Evolutionary conservation across 2,797 vertebrate genomes (phyloP).

Genomic region (Melanotaenia pygmaea): DNA sequence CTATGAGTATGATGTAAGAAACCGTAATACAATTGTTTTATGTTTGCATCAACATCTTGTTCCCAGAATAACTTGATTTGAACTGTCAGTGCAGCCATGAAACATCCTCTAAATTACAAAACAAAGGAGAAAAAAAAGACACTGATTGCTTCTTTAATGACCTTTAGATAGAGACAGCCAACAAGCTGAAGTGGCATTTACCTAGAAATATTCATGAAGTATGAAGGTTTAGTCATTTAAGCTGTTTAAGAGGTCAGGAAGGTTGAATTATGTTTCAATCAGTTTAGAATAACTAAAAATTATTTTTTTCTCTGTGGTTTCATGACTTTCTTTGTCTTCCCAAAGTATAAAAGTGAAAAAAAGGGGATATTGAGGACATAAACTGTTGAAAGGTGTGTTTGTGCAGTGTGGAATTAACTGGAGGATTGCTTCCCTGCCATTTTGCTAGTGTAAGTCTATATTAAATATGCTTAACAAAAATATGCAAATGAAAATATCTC

Average conservation of each 20-base stretch:
- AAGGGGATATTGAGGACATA: background rate
- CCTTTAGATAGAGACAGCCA: conserved; percentile 26
- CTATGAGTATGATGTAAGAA: conserved; percentile 54
- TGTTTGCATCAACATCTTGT: conserved; percentile 26
- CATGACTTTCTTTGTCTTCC: background rate
- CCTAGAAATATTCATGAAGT: conserved; percentile 47
- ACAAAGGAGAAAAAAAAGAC: conserved; percentile 20
- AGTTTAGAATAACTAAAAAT: conserved; percentile 20
- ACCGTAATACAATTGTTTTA: conserved; percentile 44
- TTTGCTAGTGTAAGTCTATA: background rate
- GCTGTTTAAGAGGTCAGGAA: conserved; percentile 27
- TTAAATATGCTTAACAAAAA: background rate
- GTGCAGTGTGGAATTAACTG: conserved; percentile 10
- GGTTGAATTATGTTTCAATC: conserved; percentile 17
- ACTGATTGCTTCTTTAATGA: conserved; percentile 16
- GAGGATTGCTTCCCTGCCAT: background rate
- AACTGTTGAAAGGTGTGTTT: background rate
- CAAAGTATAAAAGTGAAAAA: conserved; percentile 28
- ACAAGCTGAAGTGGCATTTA: conserved; percentile 31
- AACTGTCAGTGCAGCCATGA: conserved; percentile 30
- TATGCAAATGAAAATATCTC: background rate
- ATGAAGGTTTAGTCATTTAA: conserved; percentile 53
- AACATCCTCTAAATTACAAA: conserved; percentile 43
- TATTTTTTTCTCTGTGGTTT: background rate
- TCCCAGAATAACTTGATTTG: conserved; percentile 16